Base-by-base conservation (phyloP, 2,797 vertebrate species). In the Eremophila alpestris region DNA sequence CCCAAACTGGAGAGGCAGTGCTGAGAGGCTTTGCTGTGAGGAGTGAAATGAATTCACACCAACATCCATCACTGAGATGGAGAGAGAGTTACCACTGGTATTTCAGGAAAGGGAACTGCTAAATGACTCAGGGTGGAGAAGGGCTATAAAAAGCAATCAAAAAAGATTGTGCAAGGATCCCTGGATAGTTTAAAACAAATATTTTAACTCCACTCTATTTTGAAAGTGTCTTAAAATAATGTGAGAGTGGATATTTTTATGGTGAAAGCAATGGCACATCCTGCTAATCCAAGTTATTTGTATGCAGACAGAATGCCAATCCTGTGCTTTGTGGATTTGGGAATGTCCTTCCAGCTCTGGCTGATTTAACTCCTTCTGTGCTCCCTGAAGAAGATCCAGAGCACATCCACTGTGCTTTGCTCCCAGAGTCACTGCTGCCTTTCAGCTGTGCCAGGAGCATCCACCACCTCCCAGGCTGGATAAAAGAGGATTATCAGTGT, bases 131-230 rank as follows among this genome's bases (percentile, higher is more conserved):
- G 49, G 43, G 18, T 23, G 60, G 55, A 56, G 79, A 22, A 76
- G 45, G 64, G 41, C 74, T 68, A 51, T 41, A 63, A 70, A 93
- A 92, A 94, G 51, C 54, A 86, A 46, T 56, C 74, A 34, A 41
- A 41, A 63, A 73, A n/a, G 36, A 67, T 21, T 13, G 52, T 76
- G 64, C 15, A 36, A 41, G 77, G 68, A 74, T 65, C 55, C 71
- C 73, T 76, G 24, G 43, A 13, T 38, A 54, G 41, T 71, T 94
- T 68, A 75, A 91, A 90, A 54, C 55, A 86, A 71, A 59, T 46
- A 84, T 73, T 83, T 78, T 63, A 55, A 79, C 83, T 87, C 48
- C 7, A 7, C 24, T 38, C 62, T 65, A 30, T 70, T 82, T 73
- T 13, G 32, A 45, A 89, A 45, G 24, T 3, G 13, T 34, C 56